phyloP scores from a whole-genome alignment of 2,888 invertebrate genomes.

The Pristionchus exspectatus region DNA sequence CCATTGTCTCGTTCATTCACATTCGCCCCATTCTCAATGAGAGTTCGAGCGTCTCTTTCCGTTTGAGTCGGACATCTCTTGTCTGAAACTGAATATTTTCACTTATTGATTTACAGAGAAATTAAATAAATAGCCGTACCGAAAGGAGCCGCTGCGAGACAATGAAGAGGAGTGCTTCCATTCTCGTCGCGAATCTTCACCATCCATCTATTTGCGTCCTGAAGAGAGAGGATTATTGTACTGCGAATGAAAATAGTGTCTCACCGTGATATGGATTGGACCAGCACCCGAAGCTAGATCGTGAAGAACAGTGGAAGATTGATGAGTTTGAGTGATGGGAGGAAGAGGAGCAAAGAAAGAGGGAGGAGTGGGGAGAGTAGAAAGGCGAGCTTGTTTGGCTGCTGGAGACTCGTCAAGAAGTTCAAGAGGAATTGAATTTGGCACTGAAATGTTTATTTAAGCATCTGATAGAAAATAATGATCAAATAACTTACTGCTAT shows the following conservation, averaged over 20 bases:
- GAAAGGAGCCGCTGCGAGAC: neutral
- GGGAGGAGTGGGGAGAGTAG: neutral
- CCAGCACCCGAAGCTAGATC: neutral
- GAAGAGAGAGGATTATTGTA: neutral
- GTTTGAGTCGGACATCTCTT: neutral
- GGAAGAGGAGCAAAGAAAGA: neutral
- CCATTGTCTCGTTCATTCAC: conserved; percentile 13
- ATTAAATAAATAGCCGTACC: neutral
- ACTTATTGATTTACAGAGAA: neutral
- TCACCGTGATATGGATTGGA: neutral
- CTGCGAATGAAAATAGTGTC: neutral
- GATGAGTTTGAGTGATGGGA: neutral
- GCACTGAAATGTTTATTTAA: neutral
- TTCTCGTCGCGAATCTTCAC: neutral
- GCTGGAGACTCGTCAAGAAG: neutral
- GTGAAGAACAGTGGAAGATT: neutral
- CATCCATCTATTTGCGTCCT: neutral
- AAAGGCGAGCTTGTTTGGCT: no score
- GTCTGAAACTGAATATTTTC: neutral
- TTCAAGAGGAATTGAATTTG: neutral
- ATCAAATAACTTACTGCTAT: neutral
- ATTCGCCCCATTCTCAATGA: neutral
- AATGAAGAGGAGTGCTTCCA: conserved; percentile 42
- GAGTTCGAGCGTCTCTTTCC: neutral
- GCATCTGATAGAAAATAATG: neutral